Conservation (phyloP, 2,888 invertebrate species). For the Drosophila affinis region DNA sequence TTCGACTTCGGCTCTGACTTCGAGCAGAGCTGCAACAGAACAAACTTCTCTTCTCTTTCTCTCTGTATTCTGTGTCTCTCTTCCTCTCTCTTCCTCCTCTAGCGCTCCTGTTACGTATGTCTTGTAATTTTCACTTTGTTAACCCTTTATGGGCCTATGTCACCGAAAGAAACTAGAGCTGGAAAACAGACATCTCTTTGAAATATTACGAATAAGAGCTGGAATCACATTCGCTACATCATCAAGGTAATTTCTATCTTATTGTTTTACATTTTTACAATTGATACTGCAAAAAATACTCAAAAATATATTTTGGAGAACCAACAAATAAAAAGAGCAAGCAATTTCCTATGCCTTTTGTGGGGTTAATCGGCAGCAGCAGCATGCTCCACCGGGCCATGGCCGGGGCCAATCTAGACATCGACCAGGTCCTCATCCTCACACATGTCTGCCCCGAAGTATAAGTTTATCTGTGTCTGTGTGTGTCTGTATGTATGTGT, state of each 20-base stretch:
- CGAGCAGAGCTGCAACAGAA: slow-evolving; percentile 2
- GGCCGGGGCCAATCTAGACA: slow-evolving; percentile 31
- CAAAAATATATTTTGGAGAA: not conserved
- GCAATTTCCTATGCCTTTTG: not conserved
- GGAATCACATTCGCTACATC: too few relatives aligned
- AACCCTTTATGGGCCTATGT: slow-evolving; percentile 34
- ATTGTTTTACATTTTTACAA: not conserved
- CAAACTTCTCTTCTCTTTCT: slow-evolving; percentile 11
- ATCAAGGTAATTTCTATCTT: not conserved
- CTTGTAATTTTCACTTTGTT: slow-evolving; percentile 65
- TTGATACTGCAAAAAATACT: not conserved
- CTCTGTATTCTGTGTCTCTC: slow-evolving; percentile 6
- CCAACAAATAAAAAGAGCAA: not conserved
- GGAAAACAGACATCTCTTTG: too few relatives aligned
- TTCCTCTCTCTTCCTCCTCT: slow-evolving; percentile 15
- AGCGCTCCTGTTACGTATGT: slow-evolving; percentile 8
- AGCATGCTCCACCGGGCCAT: slow-evolving; percentile 17
- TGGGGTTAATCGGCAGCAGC: slow-evolving; percentile 32
- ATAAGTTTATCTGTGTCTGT: not conserved
- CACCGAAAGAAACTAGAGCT: too few relatives aligned
- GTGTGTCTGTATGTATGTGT: slow-evolving; percentile 1
- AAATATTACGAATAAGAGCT: not conserved
- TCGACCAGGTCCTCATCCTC: slow-evolving; percentile 32
- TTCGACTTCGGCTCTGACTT: not conserved
- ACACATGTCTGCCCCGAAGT: slow-evolving; percentile 2